Percentiles rank a stretch among this genome's conserved stretches.
phyloP scores from a whole-genome alignment of 1,140 invertebrate species.

The Zaprionus gabonicus region DNA sequence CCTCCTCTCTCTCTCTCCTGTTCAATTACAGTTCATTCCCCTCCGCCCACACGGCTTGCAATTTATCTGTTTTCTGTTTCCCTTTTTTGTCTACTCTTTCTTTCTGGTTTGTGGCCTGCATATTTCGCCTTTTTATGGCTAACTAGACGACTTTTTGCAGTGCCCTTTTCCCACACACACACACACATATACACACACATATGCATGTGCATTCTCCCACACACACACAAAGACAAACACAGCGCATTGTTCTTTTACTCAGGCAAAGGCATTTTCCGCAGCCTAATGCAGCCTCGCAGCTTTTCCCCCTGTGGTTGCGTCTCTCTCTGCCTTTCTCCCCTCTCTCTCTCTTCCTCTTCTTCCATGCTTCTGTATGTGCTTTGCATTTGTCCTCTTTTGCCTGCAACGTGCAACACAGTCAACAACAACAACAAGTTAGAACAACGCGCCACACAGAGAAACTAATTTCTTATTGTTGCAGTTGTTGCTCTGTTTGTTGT shows the following conservation, averaged over 20 bases:
- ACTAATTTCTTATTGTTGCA: constrained; percentile 77
- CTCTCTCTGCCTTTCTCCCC: background rate
- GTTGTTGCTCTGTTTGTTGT: constrained; percentile 8
- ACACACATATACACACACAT: background rate
- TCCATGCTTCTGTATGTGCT: constrained; percentile 11
- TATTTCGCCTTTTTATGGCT: constrained; percentile 58
- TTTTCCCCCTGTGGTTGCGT: constrained; percentile 13
- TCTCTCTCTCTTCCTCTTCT: background rate
- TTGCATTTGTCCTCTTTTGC: constrained; percentile 48
- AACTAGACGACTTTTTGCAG: constrained; percentile 68
- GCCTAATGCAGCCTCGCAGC: constrained; percentile 39
- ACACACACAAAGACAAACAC: constrained; percentile 10
- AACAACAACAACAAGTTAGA: constrained; percentile 17
- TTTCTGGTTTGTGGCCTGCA: constrained; percentile 70
- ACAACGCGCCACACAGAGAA: constrained; percentile 49
- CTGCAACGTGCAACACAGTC: constrained; percentile 37
- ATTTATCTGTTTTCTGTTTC: constrained; percentile 7
- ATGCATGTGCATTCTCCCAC: background rate
- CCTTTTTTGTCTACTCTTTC: constrained; percentile 10
- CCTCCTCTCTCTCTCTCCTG: background rate
- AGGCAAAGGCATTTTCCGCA: constrained; percentile 47
- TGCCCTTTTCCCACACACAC: constrained; percentile 50
- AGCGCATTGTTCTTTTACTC: constrained; percentile 21
- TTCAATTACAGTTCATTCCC: background rate
- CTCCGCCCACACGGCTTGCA: constrained; percentile 21